Evolutionary conservation across 2,797 vertebrate genomes (phyloP).

Genomic region (Amazona finschi): DNA sequence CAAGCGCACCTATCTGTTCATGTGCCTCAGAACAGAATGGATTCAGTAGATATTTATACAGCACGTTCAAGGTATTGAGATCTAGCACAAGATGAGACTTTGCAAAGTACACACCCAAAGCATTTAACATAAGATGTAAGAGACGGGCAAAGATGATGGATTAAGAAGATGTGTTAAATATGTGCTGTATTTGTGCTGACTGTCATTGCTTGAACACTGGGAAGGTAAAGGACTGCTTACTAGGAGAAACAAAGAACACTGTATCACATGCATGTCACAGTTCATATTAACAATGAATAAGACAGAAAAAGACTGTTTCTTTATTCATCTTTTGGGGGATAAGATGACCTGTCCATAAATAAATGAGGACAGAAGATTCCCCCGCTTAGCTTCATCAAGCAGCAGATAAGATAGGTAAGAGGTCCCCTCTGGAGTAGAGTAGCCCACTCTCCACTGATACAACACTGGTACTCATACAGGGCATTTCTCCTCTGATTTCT

Average conservation of each 20-base stretch:
- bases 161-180: not conserved
- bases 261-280: not conserved
- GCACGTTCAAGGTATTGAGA: not conserved
- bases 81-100: not conserved
- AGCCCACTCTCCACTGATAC: not conserved
- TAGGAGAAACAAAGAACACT: not conserved
- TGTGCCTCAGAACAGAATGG: not conserved
- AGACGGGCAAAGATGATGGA: not conserved
- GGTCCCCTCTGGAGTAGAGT: not conserved
- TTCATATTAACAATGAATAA: not conserved
- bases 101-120: not conserved
- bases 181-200: not conserved
- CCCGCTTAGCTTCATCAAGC: not conserved
- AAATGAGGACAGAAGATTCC: not conserved
- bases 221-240: not conserved
- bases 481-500: not conserved
- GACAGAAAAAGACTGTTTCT: not conserved
- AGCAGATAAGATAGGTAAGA: not conserved
- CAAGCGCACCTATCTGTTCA: not conserved
- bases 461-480: not conserved
- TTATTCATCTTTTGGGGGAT: not conserved
- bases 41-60: not conserved
- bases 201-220: not conserved
- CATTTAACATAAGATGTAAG: not conserved
- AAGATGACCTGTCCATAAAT: not conserved